These are phyloP conservation scores for Ips nitidus DNA, from an alignment of 1,140 invertebrate genomes.

Conservation along the genomic window DNA sequence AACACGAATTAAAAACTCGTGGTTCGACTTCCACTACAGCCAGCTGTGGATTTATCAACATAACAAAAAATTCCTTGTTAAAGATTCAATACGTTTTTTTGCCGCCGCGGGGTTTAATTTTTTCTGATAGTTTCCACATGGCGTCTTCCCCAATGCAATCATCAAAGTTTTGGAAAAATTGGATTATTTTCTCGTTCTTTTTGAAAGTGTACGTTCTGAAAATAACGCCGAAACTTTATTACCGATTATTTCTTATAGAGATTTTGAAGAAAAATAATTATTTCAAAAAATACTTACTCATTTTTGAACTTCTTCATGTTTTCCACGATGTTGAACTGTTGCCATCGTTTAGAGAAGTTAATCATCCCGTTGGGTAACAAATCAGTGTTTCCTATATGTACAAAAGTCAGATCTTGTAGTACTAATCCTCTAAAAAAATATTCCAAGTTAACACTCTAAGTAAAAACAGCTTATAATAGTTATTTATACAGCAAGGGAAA, in stretches of 20 bases:
- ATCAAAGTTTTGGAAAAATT: constrained; percentile 96
- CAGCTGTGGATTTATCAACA: no score
- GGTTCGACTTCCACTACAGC: no score
- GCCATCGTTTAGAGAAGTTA: constrained; percentile 98
- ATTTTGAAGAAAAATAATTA: background rate
- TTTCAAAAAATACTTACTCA: constrained; percentile 64
- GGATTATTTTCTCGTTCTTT: constrained; percentile 89
- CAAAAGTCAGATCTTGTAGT: constrained; percentile 97
- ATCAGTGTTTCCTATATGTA: constrained; percentile 96
- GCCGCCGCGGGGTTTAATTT: constrained; percentile 86
- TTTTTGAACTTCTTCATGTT: constrained; percentile 97
- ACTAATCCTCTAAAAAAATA: constrained; percentile 84
- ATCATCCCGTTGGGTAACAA: constrained; percentile 83
- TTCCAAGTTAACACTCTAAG: no score
- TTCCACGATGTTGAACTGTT: constrained; percentile 96
- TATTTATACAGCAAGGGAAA: no score
- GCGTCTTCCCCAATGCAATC: constrained; percentile 93
- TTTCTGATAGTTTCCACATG: constrained; percentile 97
- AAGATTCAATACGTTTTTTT: constrained; percentile 52
- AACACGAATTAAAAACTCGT: no score
- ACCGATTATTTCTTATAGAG: background rate
- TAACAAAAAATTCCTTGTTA: background rate
- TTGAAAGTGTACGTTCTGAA: constrained; percentile 80
- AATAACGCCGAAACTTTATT: constrained; percentile 42
- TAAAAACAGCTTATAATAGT: constrained; percentile 9